These are phyloP conservation scores for Mirounga angustirostris DNA, from an alignment of 2,113 vertebrate genomes.

Conservation along the genomic window DNA sequence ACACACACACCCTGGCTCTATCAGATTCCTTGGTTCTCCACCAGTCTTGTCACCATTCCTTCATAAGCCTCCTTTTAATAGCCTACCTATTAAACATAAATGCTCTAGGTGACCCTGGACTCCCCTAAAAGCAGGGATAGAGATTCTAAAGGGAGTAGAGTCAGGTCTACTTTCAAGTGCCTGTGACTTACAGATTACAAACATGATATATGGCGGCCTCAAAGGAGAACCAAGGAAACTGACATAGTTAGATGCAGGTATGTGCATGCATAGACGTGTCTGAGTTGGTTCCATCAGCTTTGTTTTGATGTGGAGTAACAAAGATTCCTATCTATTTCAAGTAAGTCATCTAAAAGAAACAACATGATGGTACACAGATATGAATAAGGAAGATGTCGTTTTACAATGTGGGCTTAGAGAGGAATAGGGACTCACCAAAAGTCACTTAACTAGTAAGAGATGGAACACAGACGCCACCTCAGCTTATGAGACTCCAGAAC, in stretches of 20 bases:
- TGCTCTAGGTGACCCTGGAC: not conserved
- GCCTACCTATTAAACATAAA: not conserved
- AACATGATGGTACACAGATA: not conserved
- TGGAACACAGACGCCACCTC: not conserved
- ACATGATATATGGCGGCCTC: not conserved
- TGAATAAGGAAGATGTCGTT: not conserved
- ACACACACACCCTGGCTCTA: not conserved
- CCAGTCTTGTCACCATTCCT: not conserved
- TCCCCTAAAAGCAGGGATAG: not conserved
- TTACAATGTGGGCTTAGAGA: not conserved
- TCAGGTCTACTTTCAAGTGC: not conserved
- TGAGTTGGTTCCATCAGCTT: not conserved
- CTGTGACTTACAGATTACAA: not conserved
- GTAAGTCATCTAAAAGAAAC: not conserved
- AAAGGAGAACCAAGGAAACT: not conserved
- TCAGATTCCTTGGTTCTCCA: not conserved
- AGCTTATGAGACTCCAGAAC: not conserved
- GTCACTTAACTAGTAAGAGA: not conserved
- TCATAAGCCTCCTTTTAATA: not conserved
- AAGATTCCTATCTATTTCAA: constrained; percentile 5
- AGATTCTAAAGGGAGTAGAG: not conserved
- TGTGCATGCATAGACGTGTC: not conserved
- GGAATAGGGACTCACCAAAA: not conserved
- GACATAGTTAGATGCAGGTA: not conserved
- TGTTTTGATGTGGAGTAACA: not conserved